Conservation (phyloP, 2,888 invertebrate genomes). For the Acleris holmiana region DNA sequence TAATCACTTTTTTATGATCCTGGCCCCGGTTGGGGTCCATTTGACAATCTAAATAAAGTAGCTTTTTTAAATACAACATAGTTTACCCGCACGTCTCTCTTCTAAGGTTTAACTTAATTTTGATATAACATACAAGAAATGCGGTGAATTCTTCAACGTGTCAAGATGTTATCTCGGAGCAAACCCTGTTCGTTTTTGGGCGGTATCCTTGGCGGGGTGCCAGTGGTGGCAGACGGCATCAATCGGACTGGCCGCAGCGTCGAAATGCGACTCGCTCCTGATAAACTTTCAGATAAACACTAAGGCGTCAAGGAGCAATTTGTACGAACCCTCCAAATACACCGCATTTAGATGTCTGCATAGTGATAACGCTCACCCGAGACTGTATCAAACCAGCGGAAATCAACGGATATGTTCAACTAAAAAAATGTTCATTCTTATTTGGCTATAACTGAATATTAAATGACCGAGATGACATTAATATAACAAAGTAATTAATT, state of each 20-base stretch:
- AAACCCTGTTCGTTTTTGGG: conserved; percentile 51
- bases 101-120: not conserved
- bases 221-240: conserved; percentile 49
- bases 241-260: conserved; percentile 54
- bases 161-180: conserved; percentile 50
- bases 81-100: not conserved
- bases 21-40: not conserved
- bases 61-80: not conserved
- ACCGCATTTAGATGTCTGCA: conserved; percentile 60
- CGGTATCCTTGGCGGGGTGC: conserved; percentile 47
- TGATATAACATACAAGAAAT: not conserved
- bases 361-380: conserved; percentile 59
- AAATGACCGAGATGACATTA: conserved; percentile 31
- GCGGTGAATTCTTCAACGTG: conserved; percentile 36
- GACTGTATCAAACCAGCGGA: conserved; percentile 38
- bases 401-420: conserved; percentile 8
- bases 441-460: conserved; percentile 26
- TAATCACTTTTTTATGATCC: conserved; percentile 13
- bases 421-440: conserved; percentile 12
- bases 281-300: conserved; percentile 61
- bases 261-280: conserved; percentile 57
- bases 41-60: not conserved
- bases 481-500: conserved; percentile 36
- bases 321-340: conserved; percentile 69
- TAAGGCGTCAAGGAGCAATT: conserved; percentile 72